These are phyloP conservation scores for Phrynocephalus versicolor DNA, from an alignment of 2,113 vertebrate species.

Conservation along the genomic window DNA sequence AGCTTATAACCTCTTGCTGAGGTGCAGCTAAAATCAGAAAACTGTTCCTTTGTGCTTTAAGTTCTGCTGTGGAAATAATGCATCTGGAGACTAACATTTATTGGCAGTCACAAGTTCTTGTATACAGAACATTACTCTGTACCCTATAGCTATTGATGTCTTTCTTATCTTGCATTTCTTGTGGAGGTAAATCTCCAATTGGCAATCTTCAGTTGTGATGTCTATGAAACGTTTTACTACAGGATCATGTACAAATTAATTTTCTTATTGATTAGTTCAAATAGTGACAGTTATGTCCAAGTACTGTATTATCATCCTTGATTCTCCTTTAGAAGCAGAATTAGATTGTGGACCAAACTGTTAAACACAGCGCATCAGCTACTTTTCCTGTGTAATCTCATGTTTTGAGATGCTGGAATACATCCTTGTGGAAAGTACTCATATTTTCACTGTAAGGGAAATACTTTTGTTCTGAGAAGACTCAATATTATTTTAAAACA, in stretches of 20 bases:
- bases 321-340: background rate
- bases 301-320: background rate
- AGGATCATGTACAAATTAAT: background rate
- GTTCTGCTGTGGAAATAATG: constrained; percentile 31
- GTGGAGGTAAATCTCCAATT: background rate
- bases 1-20: constrained; percentile 68
- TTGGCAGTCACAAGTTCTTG: background rate
- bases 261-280: background rate
- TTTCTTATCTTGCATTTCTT: background rate
- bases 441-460: background rate
- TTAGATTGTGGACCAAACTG: background rate
- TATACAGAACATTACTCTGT: background rate
- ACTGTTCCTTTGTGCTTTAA: constrained; percentile 59
- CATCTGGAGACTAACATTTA: constrained; percentile 45
- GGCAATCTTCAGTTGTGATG: background rate
- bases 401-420: background rate
- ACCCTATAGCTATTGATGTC: background rate
- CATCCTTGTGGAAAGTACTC: background rate
- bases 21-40: constrained; percentile 62
- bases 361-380: background rate
- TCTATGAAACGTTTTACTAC: background rate
- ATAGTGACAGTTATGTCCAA: background rate
- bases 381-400: background rate
- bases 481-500: background rate
- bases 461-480: background rate